Percentiles rank a stretch among this genome's conserved stretches.
These are phyloP conservation scores for Jaculus jaculus DNA, from an alignment of 2,113 vertebrate species.

Conservation along the genomic window DNA sequence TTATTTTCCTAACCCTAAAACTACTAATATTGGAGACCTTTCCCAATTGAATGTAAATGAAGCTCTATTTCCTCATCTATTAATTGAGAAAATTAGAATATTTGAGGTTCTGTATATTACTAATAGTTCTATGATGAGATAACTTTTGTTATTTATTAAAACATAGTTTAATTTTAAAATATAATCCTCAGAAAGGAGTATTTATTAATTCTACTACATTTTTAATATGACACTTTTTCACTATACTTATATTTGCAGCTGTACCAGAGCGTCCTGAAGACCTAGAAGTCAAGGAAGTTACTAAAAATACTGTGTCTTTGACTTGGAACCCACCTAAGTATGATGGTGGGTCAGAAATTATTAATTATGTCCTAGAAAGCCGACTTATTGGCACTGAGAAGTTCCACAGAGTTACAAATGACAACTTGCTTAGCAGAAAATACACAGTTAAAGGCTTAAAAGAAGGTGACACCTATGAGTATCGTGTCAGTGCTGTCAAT, in stretches of 20 bases:
- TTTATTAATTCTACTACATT: neutral
- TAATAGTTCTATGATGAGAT: neutral
- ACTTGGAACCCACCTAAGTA: conserved; percentile 96
- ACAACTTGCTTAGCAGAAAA: conserved; percentile 93
- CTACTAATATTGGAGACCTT: neutral
- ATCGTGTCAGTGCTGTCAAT: conserved; percentile 95
- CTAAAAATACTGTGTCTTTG: conserved; percentile 91
- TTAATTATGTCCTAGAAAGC: conserved; percentile 94
- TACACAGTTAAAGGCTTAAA: conserved; percentile 92
- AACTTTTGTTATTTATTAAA: conserved; percentile 6
- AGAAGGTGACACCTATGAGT: conserved; percentile 96
- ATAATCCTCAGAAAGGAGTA: conserved; percentile 28
- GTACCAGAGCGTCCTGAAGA: conserved; percentile 97
- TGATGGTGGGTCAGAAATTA: conserved; percentile 96
- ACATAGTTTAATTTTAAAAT: conserved; percentile 30
- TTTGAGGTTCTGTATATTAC: neutral
- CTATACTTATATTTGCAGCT: conserved; percentile 82
- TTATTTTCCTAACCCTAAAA: conserved; percentile 34
- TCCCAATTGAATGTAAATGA: conserved; percentile 19
- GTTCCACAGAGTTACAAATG: conserved; percentile 92
- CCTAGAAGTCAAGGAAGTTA: conserved; percentile 93
- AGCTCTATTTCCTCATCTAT: conserved; percentile 17
- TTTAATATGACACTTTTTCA: conserved; percentile 19
- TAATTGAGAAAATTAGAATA: neutral
- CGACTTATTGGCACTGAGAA: conserved; percentile 98